Base-by-base conservation (phyloP, 2,113 vertebrate species). In the Pangasianodon gigas region DNA sequence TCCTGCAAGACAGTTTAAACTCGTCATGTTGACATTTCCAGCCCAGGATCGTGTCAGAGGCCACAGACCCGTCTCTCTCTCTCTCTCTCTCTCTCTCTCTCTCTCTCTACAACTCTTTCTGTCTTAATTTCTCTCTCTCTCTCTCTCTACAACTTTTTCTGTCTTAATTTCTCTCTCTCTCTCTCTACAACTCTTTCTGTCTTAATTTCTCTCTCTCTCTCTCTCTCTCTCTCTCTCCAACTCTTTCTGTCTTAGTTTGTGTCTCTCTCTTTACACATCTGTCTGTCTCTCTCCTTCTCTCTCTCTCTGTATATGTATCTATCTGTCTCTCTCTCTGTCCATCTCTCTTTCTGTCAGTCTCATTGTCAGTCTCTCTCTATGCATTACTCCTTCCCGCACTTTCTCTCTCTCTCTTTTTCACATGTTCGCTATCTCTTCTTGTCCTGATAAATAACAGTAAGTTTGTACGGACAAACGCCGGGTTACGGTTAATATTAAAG, bases 21-120 rank as follows among this genome's bases (percentile, higher is more conserved):
- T 92, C 90, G 92, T 94, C 52, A 86, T 92, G 90, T 91, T 91
- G 94, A 89, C 93, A 90, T 93, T 92, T 93, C 91, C 90, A 91
- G 87, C 87, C 87, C 54, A 69, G 32, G 60, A 51, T 56, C 69
- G 79, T 75, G 32, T 80, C n/a, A 65, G 16, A n/a, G 74, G 48
- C 48, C 48, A n/a, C 6, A 18, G 29, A 81, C 24, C 10, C 32
- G 6, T 46, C 75, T 48, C 75, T 74, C 37, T 46, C 84, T 85
- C 58, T 85, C 32, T 89, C 44, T n/a, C 32, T 88, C 11, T 83
- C 52, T 58, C 54, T 83, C 32, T 54, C 18, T 32, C 16, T n/a
- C 29, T 83, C n/a, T 84, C 37, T 84, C 10, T 44, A 0, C 9
- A 9, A n/a, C 29, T 44, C 71, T 44, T 0, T 24, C 74, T 24